Base-by-base conservation (phyloP, 35 echinoderm and acorn worm genomes). In the Chiridota heheva region DNA sequence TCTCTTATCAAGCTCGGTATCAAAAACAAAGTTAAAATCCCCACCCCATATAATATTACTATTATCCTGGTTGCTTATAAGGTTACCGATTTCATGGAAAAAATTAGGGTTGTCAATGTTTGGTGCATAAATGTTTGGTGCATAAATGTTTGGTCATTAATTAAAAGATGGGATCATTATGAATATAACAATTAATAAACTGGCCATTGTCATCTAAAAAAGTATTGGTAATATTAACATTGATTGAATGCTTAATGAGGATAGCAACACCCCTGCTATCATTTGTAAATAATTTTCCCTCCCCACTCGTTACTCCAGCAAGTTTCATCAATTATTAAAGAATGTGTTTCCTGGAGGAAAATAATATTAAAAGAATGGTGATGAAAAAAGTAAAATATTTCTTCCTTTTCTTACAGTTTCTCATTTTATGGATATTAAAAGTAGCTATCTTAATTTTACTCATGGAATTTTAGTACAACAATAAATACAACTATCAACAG, bases 281-380 rank as follows among this genome's bases (percentile, higher is more conserved):
- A 36, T 22, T 29, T 66, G 62, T 31, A 66, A 2, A 66, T 6
- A 29, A 17, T 15, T 36, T 31, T 66, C 30, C 62, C 62, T 6
- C 62, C 62, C 62, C 62, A 66, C 25, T 66, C 62, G 37, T 66
- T 66, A 3, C 27, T 33, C 62, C 62, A 66, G 3, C 30, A 6
- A 28, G 2, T 66, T 27, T 36, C 1, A 36, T 66, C 62, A 15
- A 33, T 13, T 3, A 2, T 16, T 33, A 35, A 33, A 33, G 62
- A 66, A 66, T 66, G 62, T 27, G 62, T 6, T 36, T 66, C 62
- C 37, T 66, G 62, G 16, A 66, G 33, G 37, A 66, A 66, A 27
- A 66, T 36, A 66, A 66, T 22, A 29, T 66, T 35, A 17, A 33
- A 66, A 36, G 30, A 33, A 28, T 66, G 16, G 16, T 35, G 30